Base-by-base conservation (phyloP, 2,113 vertebrate species). In the Fulica atra region DNA sequence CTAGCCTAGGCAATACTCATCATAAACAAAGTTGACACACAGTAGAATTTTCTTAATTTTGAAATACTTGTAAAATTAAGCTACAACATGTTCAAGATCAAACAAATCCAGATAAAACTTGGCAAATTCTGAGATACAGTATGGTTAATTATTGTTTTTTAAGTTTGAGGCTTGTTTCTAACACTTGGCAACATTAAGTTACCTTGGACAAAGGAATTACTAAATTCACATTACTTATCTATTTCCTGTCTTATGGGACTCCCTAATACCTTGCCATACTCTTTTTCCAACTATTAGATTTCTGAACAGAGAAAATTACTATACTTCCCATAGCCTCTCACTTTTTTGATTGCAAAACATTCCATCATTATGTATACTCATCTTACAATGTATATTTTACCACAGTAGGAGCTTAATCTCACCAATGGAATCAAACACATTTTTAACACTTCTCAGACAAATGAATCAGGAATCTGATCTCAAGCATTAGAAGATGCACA, bases 11-110 rank as follows among this genome's bases (percentile, higher is more conserved):
- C 13, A 65, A 40, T 2, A 48, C 15, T n/a, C 31, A 72, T 33
- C 10, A 51, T 15, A 57, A 46, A 85, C 2, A 24, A 72, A 64
- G 16, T 2, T 60, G 56, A 51, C 31, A 68, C 2, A 33, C 13
- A 48, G 6, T 19, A 64, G 3, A 61, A 31, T 33, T 82, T 79
- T 79, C 44, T 57, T 33, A 74, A 35, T 56, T 53, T 66, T 14
- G 2, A 46, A 85, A 74, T 53, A 31, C 0, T 2, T 35, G 20
- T 36, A 63, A 74, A 71, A 36, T 48, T 15, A 53, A 86, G 9
- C 1, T 69, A 61, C 79, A 84, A 54, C 1, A 5, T 23, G 12
- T 36, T 69, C 0, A 0, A 38, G 17, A 74, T 28, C 25, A 61
- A 81, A 38, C 13, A 81, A 70, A 26, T 48, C 23, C 40, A 23